phyloP scores from a whole-genome alignment of 2,797 vertebrate species.

The Malacoctenus gilli region DNA sequence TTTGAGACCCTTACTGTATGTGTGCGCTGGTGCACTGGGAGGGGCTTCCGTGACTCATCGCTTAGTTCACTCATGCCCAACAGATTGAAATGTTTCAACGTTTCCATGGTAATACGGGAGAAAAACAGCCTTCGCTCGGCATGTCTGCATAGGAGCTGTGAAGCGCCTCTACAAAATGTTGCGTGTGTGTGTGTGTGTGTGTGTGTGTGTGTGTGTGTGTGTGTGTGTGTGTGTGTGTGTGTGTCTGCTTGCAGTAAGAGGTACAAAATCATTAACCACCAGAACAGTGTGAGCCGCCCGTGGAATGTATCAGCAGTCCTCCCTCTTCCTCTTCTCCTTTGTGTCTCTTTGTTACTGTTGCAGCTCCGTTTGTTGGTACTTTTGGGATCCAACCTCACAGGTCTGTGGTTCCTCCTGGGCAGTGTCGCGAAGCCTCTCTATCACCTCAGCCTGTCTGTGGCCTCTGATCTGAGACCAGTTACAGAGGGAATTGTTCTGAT shows the following conservation, averaged over 20 bases:
- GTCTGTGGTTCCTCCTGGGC: no score
- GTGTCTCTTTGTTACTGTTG: constrained; percentile 1
- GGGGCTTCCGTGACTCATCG: constrained; percentile 77
- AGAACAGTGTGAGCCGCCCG: constrained; percentile 51
- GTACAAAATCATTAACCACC: constrained; percentile 62
- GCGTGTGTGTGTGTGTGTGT: no score
- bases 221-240: no score
- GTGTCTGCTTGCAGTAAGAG: constrained; percentile 21
- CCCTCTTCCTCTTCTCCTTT: constrained; percentile 9
- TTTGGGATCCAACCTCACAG: not conserved
- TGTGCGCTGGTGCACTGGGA: constrained; percentile 57
- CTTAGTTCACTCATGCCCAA: constrained; percentile 71
- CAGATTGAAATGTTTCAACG: constrained; percentile 80
- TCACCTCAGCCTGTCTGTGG: no score
- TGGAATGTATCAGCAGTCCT: constrained; percentile 57
- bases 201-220: no score
- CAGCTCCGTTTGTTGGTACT: not conserved
- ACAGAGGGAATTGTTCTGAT: no score
- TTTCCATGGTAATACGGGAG: constrained; percentile 72
- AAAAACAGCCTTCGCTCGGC: constrained; percentile 72
- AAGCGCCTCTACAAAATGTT: constrained; percentile 19
- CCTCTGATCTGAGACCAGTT: no score
- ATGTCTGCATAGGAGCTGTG: constrained; percentile 25
- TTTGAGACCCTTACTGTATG: constrained; percentile 10
- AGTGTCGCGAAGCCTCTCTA: no score